phyloP scores from a whole-genome alignment of 2,888 invertebrate genomes.

The Nomada flava region DNA sequence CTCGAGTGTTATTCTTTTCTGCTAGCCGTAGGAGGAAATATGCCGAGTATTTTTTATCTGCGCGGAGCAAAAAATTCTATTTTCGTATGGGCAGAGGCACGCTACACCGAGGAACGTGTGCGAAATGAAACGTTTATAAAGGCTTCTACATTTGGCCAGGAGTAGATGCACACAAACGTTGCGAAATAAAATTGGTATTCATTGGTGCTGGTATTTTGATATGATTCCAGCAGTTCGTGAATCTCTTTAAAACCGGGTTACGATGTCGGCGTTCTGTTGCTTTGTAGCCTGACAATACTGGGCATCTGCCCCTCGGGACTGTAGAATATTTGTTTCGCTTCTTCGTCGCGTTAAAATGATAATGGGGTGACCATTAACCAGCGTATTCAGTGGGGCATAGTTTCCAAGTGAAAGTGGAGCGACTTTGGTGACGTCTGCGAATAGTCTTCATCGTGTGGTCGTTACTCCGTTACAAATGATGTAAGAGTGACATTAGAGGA shows the following conservation, averaged over 20 bases:
- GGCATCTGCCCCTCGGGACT: neutral
- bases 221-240: neutral
- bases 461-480: neutral
- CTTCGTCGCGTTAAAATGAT: neutral
- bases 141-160: too few species aligned
- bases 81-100: too few species aligned
- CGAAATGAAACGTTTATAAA: too few species aligned
- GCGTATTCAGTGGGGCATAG: neutral
- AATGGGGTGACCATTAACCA: neutral
- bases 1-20: neutral
- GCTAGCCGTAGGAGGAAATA: neutral
- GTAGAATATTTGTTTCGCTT: neutral
- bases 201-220: neutral
- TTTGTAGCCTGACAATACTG: neutral
- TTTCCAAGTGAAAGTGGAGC: neutral
- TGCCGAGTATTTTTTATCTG: too few species aligned
- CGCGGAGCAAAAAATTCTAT: too few species aligned
- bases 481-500: too few species aligned
- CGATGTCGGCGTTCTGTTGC: neutral
- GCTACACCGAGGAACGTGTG: too few species aligned
- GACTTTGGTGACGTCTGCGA: neutral
- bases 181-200: neutral
- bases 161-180: too few species aligned
- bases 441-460: neutral
- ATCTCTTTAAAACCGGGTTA: conserved; percentile 4